Evolutionary conservation across 2,888 invertebrate genomes (phyloP).

Genomic region (Drosophila gaucha): DNA sequence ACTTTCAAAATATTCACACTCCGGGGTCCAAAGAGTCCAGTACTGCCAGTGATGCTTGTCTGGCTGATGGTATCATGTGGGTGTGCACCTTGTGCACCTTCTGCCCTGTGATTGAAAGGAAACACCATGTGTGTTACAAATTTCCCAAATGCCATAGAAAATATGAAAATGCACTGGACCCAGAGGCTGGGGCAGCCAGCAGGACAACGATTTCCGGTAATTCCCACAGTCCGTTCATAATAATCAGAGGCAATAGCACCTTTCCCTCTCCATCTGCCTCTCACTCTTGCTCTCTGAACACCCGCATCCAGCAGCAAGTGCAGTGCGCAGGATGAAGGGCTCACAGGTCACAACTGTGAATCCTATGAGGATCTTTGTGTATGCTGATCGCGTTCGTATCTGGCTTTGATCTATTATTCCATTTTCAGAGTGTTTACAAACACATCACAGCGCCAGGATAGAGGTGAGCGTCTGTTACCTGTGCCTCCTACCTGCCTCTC

Average conservation of each 20-base stretch:
- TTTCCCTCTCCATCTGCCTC: constrained; percentile 1
- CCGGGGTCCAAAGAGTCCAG: not conserved
- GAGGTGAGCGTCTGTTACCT: constrained; percentile 28
- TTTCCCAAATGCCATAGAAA: constrained; percentile 51
- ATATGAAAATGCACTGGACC: constrained; percentile 52
- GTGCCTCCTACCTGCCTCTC: constrained; percentile 19
- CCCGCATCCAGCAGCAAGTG: constrained; percentile 61
- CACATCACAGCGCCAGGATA: constrained; percentile 63
- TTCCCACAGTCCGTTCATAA: constrained; percentile 60
- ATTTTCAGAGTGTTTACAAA: constrained; percentile 77
- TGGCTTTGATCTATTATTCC: constrained; percentile 73
- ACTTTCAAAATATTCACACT: constrained; percentile 35
- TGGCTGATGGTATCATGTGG: constrained; percentile 41
- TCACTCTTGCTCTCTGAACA: not conserved
- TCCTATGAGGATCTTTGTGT: constrained; percentile 30
- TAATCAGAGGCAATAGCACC: constrained; percentile 28
- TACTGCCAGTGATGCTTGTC: not conserved
- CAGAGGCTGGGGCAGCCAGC: constrained; percentile 12
- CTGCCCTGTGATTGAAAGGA: constrained; percentile 59
- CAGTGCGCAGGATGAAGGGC: constrained; percentile 25
- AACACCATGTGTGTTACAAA: constrained; percentile 77
- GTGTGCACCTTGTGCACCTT: constrained; percentile 44
- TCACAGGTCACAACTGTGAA: constrained; percentile 16
- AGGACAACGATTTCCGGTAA: constrained; percentile 66
- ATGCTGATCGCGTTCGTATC: constrained; percentile 64